Percentiles rank a stretch among this genome's conserved stretches.
phyloP scores from a whole-genome alignment of 2,888 invertebrate species.

The Rosalia funebris region DNA sequence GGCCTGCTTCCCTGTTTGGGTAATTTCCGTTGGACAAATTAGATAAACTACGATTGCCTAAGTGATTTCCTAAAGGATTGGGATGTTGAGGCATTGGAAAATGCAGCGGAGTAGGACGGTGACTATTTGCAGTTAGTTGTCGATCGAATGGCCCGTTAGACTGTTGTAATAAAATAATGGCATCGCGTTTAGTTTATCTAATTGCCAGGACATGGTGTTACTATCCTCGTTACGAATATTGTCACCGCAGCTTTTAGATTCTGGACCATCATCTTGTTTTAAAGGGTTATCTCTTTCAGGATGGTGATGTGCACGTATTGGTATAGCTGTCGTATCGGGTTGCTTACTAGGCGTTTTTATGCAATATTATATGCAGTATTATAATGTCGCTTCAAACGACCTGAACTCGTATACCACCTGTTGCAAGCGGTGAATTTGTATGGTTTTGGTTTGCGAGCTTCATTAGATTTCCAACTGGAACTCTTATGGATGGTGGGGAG shows the following conservation, averaged over 20 bases:
- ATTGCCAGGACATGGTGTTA: no score
- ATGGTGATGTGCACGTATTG: constrained; percentile 85
- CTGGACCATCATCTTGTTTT: constrained; percentile 64
- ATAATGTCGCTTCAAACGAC: constrained; percentile 90
- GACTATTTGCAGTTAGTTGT: constrained; percentile 69
- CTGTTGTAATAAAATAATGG: no score
- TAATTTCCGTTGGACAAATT: no score
- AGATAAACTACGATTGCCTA: no score
- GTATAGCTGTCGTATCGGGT: constrained; percentile 86
- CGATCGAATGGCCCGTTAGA: constrained; percentile 64
- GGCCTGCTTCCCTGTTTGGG: constrained; percentile 91
- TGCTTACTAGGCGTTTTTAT: constrained; percentile 91
- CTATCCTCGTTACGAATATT: no score
- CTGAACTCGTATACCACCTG: constrained; percentile 96
- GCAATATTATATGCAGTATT: constrained; percentile 91
- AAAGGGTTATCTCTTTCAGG: constrained; percentile 74
- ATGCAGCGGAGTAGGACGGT: constrained; percentile 67
- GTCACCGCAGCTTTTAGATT: no score
- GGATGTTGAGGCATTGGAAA: no score
- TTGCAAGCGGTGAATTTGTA: constrained; percentile 93
- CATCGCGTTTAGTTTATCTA: no score
- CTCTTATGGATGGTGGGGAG: constrained; percentile 72
- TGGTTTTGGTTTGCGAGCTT: constrained; percentile 89
- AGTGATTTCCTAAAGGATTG: no score
- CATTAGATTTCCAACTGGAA: constrained; percentile 89